Percentiles rank a stretch among this genome's conserved stretches.
phyloP scores from a whole-genome alignment of 2,797 vertebrate species.

The Aphelocoma californica region DNA sequence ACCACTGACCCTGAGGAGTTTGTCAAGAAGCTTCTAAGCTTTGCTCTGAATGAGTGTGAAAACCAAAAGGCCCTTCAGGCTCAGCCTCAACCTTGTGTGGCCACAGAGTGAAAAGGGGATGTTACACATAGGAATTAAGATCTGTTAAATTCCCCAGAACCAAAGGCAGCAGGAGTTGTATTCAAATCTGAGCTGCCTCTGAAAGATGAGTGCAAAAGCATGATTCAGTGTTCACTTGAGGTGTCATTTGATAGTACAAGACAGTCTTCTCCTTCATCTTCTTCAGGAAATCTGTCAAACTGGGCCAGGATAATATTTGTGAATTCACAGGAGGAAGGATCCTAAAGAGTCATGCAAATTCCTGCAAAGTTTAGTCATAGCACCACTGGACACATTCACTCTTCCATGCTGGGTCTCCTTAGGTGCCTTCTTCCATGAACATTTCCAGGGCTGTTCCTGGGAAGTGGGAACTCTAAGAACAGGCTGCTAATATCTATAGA shows the following conservation, averaged over 20 bases:
- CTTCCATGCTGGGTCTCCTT: not conserved
- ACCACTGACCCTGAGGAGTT: not conserved
- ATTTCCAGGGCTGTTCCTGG: accelerated
- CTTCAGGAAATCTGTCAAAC: not conserved
- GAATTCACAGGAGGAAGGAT: not conserved
- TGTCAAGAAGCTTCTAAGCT: slow-evolving; percentile 47
- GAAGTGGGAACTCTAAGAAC: not conserved
- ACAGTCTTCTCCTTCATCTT: not conserved
- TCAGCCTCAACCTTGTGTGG: not conserved
- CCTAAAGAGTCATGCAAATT: not conserved
- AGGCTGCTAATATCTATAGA: not conserved
- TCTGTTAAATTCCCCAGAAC: slow-evolving; percentile 21
- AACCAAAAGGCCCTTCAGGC: not conserved
- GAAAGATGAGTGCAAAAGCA: not conserved
- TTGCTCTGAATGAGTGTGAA: slow-evolving; percentile 5
- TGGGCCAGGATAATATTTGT: not conserved
- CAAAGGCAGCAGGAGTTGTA: not conserved
- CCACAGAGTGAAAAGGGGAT: not conserved
- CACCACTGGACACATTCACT: accelerated
- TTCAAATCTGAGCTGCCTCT: not conserved
- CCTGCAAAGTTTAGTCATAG: not conserved
- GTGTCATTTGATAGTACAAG: not conserved
- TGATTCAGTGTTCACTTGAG: not conserved
- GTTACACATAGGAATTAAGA: slow-evolving; percentile 15
- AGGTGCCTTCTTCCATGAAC: not conserved